phyloP scores from a whole-genome alignment of 2,888 invertebrate genomes.

The Mythimna loreyi region DNA sequence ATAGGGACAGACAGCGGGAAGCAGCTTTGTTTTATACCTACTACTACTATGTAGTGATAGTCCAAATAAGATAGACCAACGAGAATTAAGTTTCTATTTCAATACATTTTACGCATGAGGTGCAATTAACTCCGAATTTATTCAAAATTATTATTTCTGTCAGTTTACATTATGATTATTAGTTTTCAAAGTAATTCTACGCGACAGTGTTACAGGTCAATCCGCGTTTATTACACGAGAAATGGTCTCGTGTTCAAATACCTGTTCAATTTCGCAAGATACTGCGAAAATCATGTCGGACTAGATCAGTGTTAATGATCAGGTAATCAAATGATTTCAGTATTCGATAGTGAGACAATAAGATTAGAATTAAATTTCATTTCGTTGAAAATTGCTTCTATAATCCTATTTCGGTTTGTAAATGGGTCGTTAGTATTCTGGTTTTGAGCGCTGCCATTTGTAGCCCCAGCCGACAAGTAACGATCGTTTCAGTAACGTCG shows the following conservation, averaged over 20 bases:
- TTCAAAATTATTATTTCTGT: conserved; percentile 42
- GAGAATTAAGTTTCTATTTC: background rate
- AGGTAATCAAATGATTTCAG: conserved; percentile 44
- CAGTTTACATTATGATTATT: conserved; percentile 54
- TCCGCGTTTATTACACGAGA: conserved; percentile 44
- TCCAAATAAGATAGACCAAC: too few relatives aligned
- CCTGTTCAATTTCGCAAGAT: conserved; percentile 50
- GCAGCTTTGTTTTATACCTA: too few relatives aligned
- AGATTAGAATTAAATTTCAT: conserved; percentile 51
- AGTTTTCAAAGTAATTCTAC: conserved; percentile 49
- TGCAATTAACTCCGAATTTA: conserved; percentile 1
- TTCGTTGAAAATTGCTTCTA: conserved; percentile 25
- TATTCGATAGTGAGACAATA: conserved; percentile 46
- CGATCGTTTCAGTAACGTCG: too few relatives aligned
- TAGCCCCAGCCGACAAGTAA: too few relatives aligned
- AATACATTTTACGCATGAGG: background rate
- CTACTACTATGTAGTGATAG: too few relatives aligned
- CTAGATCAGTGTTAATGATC: conserved; percentile 57
- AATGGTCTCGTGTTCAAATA: conserved; percentile 46
- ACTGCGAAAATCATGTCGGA: conserved; percentile 40
- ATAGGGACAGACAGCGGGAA: too few relatives aligned
- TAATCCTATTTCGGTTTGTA: conserved; percentile 8
- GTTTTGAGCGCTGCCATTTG: background rate
- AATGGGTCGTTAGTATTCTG: conserved; percentile 7
- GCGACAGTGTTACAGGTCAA: conserved; percentile 52